These are phyloP conservation scores for Drosophila anceps DNA, from an alignment of 2,888 invertebrate species.

Conservation along the genomic window DNA sequence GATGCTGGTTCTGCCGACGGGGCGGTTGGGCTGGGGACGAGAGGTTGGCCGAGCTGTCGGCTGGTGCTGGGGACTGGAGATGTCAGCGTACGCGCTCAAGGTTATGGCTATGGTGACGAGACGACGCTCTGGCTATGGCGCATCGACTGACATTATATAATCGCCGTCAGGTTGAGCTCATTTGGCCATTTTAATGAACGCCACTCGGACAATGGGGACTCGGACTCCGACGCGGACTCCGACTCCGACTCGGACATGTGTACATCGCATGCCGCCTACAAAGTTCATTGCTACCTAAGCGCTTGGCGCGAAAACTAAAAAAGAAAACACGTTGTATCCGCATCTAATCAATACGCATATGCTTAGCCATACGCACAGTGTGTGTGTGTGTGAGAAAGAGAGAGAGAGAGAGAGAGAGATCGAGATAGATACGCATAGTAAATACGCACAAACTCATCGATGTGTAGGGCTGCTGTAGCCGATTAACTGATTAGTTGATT, in stretches of 20 bases:
- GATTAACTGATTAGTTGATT: not conserved
- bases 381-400: not conserved
- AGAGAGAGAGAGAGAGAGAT: not conserved
- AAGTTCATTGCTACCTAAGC: slow-evolving; percentile 58
- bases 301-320: slow-evolving; percentile 31
- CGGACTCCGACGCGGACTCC: not conserved
- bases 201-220: slow-evolving; percentile 18
- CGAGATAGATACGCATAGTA: slow-evolving; percentile 28
- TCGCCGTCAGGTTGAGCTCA: slow-evolving; percentile 58
- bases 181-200: slow-evolving; percentile 55
- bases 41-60: slow-evolving; percentile 2
- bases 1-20: slow-evolving; percentile 25
- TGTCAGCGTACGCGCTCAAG: slow-evolving; percentile 76
- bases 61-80: slow-evolving; percentile 36
- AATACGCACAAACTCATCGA: slow-evolving; percentile 18
- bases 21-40: not conserved
- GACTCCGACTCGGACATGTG: slow-evolving; percentile 21
- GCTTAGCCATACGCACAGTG: slow-evolving; percentile 13
- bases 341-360: slow-evolving; percentile 40
- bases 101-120: slow-evolving; percentile 48
- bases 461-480: slow-evolving; percentile 26
- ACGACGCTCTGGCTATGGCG: slow-evolving; percentile 55
- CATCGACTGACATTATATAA: slow-evolving; percentile 73
- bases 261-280: slow-evolving; percentile 39
- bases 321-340: slow-evolving; percentile 51